Conservation (phyloP, 2,797 vertebrate genomes). For the Phyllotis vaccarum region DNA sequence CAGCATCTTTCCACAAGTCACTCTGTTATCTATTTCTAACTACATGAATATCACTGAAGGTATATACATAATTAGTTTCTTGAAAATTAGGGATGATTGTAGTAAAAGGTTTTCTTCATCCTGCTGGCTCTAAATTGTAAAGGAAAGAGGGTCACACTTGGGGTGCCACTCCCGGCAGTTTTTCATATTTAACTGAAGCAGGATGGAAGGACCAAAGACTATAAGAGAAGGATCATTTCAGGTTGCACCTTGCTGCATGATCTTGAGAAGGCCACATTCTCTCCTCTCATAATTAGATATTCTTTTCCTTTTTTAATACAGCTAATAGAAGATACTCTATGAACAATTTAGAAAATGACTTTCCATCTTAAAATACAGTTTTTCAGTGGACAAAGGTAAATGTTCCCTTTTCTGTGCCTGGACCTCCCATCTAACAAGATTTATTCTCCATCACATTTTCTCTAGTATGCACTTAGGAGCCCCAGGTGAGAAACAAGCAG, state of each 20-base stretch:
- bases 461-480: conserved; percentile 19
- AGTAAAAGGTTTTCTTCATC: not conserved
- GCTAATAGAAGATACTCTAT: not conserved
- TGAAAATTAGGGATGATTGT: conserved; percentile 1
- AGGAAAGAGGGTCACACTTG: too few relatives aligned
- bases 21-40: not conserved
- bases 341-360: not conserved
- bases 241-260: not conserved
- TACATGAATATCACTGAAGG: conserved; percentile 3
- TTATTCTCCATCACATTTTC: conserved; percentile 54
- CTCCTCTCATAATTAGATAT: not conserved
- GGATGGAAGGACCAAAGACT: too few relatives aligned
- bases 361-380: conserved; percentile 20
- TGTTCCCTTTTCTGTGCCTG: conserved; percentile 21
- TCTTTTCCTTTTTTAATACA: not conserved
- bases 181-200: not conserved
- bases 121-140: not conserved
- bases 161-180: not conserved
- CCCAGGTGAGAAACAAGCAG: conserved; percentile 69
- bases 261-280: not conserved
- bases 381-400: conserved; percentile 27
- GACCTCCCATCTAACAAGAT: conserved; percentile 44
- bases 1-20: not conserved
- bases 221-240: not conserved
- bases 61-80: not conserved